phyloP scores from a whole-genome alignment of 30 jellyfish, hydroid and myxozoan genomes.

The Mastigias papua region DNA sequence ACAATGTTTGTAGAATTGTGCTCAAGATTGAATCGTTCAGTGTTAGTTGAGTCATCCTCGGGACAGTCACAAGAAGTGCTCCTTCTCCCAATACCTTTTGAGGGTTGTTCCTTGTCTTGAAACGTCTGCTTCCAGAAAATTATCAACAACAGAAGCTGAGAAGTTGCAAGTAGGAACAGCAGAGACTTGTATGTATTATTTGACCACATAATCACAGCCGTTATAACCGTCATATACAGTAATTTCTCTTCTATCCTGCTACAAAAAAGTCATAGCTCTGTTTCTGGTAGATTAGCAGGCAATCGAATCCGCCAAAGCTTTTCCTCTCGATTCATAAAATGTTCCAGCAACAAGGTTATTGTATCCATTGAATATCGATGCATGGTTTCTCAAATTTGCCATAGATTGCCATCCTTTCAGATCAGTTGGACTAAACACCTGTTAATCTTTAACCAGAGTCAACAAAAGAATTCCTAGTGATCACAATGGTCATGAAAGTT shows the following conservation, averaged over 20 bases:
- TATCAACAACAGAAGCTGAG: constrained; percentile 15
- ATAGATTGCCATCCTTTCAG: background rate
- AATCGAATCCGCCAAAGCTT: no score
- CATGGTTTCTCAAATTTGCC: background rate
- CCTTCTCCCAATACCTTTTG: background rate
- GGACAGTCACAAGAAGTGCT: constrained; percentile 21
- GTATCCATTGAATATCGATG: background rate
- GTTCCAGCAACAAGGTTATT: background rate
- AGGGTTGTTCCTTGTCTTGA: background rate
- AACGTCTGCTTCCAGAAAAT: constrained; percentile 34
- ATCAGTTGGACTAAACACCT: background rate
- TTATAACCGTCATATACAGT: no score
- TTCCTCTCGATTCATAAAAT: no score
- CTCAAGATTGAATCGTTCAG: background rate
- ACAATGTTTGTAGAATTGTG: background rate
- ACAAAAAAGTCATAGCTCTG: no score
- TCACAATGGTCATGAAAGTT: no score
- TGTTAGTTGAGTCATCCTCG: background rate
- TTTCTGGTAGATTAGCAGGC: no score
- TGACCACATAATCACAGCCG: constrained; percentile 14
- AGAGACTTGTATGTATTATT: constrained; percentile 12
- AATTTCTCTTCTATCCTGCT: no score
- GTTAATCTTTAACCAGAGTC: background rate
- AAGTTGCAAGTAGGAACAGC: constrained; percentile 4
- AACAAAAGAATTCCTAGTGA: background rate